These are phyloP conservation scores for Dinocampus coccinellae DNA, from an alignment of 2,888 invertebrate genomes.

Conservation along the genomic window DNA sequence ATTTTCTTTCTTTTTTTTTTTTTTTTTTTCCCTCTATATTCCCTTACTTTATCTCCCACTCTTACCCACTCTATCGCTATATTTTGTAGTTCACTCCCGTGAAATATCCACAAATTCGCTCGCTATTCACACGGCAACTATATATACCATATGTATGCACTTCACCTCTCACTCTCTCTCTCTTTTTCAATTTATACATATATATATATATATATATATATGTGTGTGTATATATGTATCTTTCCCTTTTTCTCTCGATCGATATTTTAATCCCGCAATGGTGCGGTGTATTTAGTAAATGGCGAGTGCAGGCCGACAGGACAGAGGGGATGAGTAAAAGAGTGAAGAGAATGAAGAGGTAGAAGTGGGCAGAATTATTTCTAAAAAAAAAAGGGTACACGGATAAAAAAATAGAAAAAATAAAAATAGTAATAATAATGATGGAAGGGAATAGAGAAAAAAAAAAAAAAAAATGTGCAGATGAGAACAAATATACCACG, in stretches of 20 bases:
- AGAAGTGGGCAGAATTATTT: constrained; percentile 4
- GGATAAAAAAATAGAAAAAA: background rate
- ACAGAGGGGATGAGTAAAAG: background rate
- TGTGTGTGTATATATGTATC: background rate
- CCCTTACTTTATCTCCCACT: background rate
- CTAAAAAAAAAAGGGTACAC: constrained; percentile 17
- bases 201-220: background rate
- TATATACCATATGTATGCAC: constrained; percentile 1
- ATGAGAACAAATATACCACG: background rate
- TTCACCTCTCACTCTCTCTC: background rate
- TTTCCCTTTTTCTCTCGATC: constrained; percentile 60
- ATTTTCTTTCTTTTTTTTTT: background rate
- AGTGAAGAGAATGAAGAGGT: background rate
- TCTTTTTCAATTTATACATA: too few species aligned
- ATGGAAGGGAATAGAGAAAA: background rate
- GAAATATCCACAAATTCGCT: constrained; percentile 29
- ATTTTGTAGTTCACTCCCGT: constrained; percentile 22
- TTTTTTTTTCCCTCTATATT: background rate
- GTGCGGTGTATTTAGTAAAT: constrained; percentile 67
- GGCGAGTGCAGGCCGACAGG: constrained; percentile 30
- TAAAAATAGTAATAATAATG: background rate
- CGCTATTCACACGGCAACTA: constrained; percentile 24
- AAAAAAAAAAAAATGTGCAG: background rate
- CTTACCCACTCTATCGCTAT: background rate
- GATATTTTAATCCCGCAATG: constrained; percentile 69